Percentiles rank a stretch among this genome's conserved stretches.
These are phyloP conservation scores for Origma solitaria DNA, from an alignment of 2,113 vertebrate genomes.

Conservation along the genomic window DNA sequence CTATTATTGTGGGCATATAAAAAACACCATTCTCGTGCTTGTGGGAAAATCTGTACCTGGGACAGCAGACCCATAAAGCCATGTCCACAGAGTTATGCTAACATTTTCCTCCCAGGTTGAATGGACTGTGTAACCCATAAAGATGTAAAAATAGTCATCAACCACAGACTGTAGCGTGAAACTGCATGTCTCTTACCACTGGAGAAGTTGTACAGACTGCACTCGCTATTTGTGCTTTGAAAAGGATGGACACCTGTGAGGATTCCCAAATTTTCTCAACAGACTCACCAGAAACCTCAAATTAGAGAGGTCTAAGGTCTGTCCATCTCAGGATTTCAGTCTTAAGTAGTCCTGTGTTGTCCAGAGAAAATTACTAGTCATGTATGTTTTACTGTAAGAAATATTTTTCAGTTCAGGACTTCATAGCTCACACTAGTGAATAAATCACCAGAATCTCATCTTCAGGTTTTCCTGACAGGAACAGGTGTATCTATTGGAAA, in stretches of 20 bases:
- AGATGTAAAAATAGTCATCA: not conserved
- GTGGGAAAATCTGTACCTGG: not conserved
- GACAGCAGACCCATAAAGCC: not conserved
- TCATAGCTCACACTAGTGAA: not conserved
- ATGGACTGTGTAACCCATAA: not conserved
- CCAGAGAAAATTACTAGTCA: not conserved
- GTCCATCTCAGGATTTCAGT: not conserved
- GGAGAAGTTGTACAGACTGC: not conserved
- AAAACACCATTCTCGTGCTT: not conserved
- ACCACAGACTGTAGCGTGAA: not conserved
- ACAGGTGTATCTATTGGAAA: not conserved
- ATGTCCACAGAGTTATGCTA: not conserved
- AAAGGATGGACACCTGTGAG: not conserved
- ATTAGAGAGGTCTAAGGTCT: not conserved
- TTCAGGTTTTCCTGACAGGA: not conserved
- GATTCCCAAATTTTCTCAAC: not conserved
- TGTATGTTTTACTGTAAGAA: not conserved
- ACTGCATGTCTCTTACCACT: not conserved
- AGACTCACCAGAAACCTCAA: not conserved
- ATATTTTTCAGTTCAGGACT: not conserved
- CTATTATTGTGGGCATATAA: not conserved
- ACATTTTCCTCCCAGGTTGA: not conserved
- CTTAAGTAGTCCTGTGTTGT: not conserved
- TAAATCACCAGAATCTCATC: not conserved
- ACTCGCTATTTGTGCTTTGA: accelerated